Conservation (phyloP, 2,888 invertebrate genomes). For the Phania funesta region DNA sequence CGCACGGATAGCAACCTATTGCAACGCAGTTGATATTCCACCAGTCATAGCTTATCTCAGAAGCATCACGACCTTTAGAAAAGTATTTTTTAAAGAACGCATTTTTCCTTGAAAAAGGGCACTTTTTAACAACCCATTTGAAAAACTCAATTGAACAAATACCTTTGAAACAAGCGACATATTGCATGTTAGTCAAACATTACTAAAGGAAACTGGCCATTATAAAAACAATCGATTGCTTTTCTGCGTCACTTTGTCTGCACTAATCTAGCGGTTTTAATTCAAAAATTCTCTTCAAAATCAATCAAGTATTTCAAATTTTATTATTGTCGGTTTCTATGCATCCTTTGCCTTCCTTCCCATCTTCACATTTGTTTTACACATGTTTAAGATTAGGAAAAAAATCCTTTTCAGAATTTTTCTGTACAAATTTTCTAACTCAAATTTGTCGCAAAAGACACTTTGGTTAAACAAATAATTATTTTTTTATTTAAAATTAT, state of each 20-base stretch:
- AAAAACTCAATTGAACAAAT: neutral
- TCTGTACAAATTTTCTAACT: neutral
- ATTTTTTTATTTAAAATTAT: slow-evolving; percentile 20
- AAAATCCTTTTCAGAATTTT: slow-evolving; percentile 5
- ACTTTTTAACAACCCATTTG: neutral
- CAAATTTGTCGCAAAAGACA: slow-evolving; percentile 49
- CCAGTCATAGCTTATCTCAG: too few species aligned
- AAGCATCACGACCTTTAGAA: neutral
- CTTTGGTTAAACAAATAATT: slow-evolving; percentile 46
- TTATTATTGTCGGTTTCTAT: neutral
- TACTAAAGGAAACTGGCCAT: too few species aligned
- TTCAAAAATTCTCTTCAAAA: slow-evolving; percentile 27
- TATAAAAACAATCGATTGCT: neutral
- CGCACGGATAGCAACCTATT: too few species aligned
- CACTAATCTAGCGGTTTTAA: neutral
- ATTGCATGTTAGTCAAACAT: too few species aligned
- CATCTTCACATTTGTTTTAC: slow-evolving; percentile 55
- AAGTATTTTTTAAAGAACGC: neutral
- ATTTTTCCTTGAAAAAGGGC: neutral
- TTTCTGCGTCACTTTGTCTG: neutral
- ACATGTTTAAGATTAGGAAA: slow-evolving; percentile 34
- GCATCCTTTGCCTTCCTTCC: neutral
- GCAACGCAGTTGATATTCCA: too few species aligned
- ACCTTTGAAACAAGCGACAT: neutral
- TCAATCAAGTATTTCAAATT: slow-evolving; percentile 46